These are phyloP conservation scores for Actinia tenebrosa DNA, from an alignment of 64 coral and sea anemone genomes.

Conservation along the genomic window DNA sequence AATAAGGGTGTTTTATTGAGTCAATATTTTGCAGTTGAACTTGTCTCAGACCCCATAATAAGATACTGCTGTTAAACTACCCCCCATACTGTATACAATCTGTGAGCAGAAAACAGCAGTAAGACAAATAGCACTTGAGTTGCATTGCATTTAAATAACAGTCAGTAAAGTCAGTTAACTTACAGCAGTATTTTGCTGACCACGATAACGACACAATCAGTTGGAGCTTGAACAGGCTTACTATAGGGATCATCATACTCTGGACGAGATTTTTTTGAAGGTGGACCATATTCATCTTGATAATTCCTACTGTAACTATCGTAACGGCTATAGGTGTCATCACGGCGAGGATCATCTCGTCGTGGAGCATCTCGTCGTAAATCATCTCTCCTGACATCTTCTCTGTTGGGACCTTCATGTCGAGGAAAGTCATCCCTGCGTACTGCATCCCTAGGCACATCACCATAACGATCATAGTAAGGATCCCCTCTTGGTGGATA, in stretches of 20 bases:
- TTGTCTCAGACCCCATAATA: too few species aligned
- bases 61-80: too few species aligned
- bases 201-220: constrained; percentile 94
- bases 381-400: background rate
- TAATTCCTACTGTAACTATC: constrained; percentile 51
- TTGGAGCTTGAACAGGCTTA: constrained; percentile 87
- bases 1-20: too few species aligned
- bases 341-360: constrained; percentile 2
- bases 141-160: background rate
- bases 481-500: constrained; percentile 53
- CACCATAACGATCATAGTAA: constrained; percentile 20
- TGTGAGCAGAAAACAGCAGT: background rate
- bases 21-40: too few species aligned
- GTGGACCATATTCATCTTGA: constrained; percentile 75
- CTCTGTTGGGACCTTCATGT: constrained; percentile 1
- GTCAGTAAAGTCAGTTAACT: background rate
- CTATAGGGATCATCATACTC: constrained; percentile 69
- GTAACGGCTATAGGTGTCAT: constrained; percentile 12
- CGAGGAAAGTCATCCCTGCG: constrained; percentile 1
- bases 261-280: constrained; percentile 79
- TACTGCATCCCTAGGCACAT: background rate
- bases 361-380: background rate
- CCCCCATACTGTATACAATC: too few species aligned
- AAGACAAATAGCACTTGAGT: background rate
- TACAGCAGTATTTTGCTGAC: constrained; percentile 87